phyloP scores from a whole-genome alignment of 2,888 invertebrate species.

The Cybosia mesomella region DNA sequence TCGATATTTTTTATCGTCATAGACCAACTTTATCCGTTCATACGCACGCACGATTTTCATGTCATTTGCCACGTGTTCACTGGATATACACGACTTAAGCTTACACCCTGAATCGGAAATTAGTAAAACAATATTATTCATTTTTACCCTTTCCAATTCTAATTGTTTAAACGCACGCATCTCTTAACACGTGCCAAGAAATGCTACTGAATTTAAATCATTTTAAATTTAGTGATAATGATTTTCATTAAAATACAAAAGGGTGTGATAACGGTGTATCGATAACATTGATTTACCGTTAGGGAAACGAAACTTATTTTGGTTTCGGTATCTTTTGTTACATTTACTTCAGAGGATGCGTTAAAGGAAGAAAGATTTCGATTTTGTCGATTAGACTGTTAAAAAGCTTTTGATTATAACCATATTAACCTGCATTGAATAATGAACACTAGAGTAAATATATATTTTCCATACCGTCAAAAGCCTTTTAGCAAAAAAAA shows the following conservation, averaged over 20 bases:
- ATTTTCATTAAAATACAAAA: slow-evolving; percentile 70
- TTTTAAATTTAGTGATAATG: slow-evolving; percentile 61
- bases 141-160: slow-evolving; percentile 81
- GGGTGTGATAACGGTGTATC: slow-evolving; percentile 63
- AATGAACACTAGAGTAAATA: not conserved
- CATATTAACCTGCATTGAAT: slow-evolving; percentile 14
- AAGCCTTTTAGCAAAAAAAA: too few relatives aligned
- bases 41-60: slow-evolving; percentile 82
- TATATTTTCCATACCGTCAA: too few relatives aligned
- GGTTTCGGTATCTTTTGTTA: slow-evolving; percentile 36
- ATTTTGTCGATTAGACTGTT: slow-evolving; percentile 37
- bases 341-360: slow-evolving; percentile 39
- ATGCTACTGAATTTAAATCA: slow-evolving; percentile 75
- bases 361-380: slow-evolving; percentile 32
- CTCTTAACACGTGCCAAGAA: slow-evolving; percentile 72
- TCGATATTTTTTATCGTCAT: slow-evolving; percentile 46
- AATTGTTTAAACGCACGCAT: slow-evolving; percentile 79
- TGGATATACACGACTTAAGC: slow-evolving; percentile 78
- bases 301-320: slow-evolving; percentile 33
- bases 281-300: slow-evolving; percentile 61
- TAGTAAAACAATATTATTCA: slow-evolving; percentile 78
- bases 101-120: slow-evolving; percentile 81
- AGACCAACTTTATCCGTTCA: slow-evolving; percentile 62
- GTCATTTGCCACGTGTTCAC: slow-evolving; percentile 83
- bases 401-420: slow-evolving; percentile 26